Percentiles rank a stretch among this genome's conserved stretches.
Evolutionary conservation across 2,113 vertebrate species (phyloP).

Genomic region (Archocentrus centrarchus): DNA sequence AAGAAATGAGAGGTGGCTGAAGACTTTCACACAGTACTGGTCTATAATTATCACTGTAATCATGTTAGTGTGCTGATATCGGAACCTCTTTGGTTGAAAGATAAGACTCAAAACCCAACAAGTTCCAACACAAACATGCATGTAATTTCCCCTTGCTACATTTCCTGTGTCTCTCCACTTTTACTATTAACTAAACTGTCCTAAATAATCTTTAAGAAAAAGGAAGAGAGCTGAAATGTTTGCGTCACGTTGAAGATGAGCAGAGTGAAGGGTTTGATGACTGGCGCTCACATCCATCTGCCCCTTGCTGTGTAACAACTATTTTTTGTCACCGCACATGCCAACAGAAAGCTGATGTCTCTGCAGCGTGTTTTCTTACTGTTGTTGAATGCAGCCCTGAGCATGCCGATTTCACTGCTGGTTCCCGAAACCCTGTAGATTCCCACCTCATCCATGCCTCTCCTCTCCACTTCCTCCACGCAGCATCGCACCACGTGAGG

Average conservation of each 20-base stretch:
- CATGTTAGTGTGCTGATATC: not conserved
- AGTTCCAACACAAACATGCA: not conserved
- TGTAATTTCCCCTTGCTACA: not conserved
- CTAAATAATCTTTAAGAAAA: not conserved
- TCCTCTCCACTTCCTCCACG: slow-evolving; percentile 79
- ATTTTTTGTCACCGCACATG: not conserved
- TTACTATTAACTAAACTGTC: not conserved
- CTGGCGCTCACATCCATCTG: not conserved
- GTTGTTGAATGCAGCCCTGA: slow-evolving; percentile 76
- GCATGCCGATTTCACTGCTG: slow-evolving; percentile 64
- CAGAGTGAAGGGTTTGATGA: not conserved
- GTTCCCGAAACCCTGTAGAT: slow-evolving; percentile 81
- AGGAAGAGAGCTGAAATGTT: not conserved
- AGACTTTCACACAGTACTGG: no score
- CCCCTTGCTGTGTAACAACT: not conserved
- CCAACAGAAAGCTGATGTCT: not conserved
- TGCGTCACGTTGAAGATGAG: not conserved
- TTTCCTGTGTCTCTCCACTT: not conserved
- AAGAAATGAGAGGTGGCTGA: not conserved
- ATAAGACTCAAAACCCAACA: not conserved
- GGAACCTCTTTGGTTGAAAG: not conserved
- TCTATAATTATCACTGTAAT: not conserved
- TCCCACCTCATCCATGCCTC: slow-evolving; percentile 79
- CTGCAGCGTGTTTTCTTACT: slow-evolving; percentile 63
- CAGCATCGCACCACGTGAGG: slow-evolving; percentile 81